Evolutionary conservation across 92 coral and sea anemone species (phyloP), one percentile per base, ranked within the genome.

Genomic region (Siderastrea siderea): DNA sequence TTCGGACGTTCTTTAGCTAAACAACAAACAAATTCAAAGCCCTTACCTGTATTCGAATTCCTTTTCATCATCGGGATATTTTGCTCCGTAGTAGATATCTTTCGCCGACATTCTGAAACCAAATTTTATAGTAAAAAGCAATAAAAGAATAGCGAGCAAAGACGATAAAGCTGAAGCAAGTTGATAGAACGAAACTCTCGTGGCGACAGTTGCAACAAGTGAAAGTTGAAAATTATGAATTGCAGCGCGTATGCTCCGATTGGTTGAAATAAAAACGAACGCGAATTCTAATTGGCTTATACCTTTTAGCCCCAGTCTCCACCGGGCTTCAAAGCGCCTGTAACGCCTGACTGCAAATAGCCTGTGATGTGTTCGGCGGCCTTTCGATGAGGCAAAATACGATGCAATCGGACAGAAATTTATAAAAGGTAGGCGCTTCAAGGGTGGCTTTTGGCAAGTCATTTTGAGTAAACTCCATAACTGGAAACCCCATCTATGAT

Each of bases 1-100:
- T 26, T 26, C 38, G 38, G 38, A 26, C 38, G 38, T 26, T 26
- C 0, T 26, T 0, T 26, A 26, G 50, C 5, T 47, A 3, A 6
- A 13, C 43, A 6, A 15, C 2, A 16, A 17, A 10, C 19, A 43
- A 47, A 17, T 57, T 47, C 48, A 74, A 11, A 59, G 38, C 5
- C 71, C 85, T 76, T 57, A 95, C 98, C 98, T 95, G 78, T 89
- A 93, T 84, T 95, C 98, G 80, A 62, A 88, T 26, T 73, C 63
- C 7, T 93, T 93, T 11, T 80, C 57, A 50, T 94, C 96, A 69
- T 95, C 98, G 46, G 90, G 78, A 84, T 91, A 91, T 72, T 92
- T 95, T 16, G 87, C 53, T 4, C 96, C 94, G 66, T 95, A 95
- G 84, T 88, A 92, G 45, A 95, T 95, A 84, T 93, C 98, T 70